Conservation (phyloP, 2,888 invertebrate genomes). For the Carabus problematicus region DNA sequence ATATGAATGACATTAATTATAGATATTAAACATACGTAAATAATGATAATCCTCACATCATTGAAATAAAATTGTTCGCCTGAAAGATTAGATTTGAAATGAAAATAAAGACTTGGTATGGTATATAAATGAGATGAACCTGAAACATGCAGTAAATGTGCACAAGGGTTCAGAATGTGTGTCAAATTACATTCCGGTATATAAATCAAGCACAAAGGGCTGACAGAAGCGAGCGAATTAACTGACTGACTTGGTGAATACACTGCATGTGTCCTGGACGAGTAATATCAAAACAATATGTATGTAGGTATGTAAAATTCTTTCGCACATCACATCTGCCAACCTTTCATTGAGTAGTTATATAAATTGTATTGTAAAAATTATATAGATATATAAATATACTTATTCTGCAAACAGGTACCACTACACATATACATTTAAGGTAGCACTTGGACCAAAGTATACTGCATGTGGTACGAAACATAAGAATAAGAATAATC, state of each 20-base stretch:
- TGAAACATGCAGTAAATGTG: conserved; percentile 59
- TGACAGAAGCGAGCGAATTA: conserved; percentile 27
- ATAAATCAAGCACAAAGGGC: conserved; percentile 34
- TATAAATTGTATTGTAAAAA: conserved; percentile 35
- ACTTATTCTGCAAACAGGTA: conserved; percentile 38
- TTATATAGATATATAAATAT: neutral
- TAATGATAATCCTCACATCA: no score
- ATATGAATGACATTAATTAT: neutral
- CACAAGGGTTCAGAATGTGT: conserved; percentile 59
- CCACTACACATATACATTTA: conserved; percentile 39
- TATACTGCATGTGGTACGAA: conserved; percentile 40
- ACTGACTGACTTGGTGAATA: neutral
- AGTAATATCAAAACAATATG: neutral
- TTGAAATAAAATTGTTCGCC: neutral
- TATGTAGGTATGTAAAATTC: neutral
- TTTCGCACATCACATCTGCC: conserved; percentile 24
- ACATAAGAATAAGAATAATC: conserved; percentile 21
- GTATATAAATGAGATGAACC: conserved; percentile 45
- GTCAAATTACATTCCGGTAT: conserved; percentile 57
- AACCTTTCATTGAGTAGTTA: conserved; percentile 20
- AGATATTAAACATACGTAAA: no score
- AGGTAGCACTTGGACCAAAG: conserved; percentile 37
- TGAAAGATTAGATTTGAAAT: conserved; percentile 32
- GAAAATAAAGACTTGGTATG: conserved; percentile 35
- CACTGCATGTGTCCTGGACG: no score